These are phyloP conservation scores for Heterochromis multidens DNA, from an alignment of 2,113 vertebrate species.

Conservation along the genomic window DNA sequence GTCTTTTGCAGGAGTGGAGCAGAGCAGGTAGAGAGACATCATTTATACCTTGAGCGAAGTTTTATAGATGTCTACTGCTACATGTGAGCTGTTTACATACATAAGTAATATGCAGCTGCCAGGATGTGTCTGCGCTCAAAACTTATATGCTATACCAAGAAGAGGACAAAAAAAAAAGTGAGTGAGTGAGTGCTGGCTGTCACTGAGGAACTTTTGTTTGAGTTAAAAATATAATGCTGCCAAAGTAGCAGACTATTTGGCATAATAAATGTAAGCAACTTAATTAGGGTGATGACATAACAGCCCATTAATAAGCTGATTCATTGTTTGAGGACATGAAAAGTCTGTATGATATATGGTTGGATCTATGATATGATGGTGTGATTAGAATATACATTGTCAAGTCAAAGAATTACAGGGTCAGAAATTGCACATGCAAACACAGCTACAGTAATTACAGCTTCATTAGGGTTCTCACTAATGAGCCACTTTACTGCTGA, in stretches of 20 bases:
- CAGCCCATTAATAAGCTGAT: background rate
- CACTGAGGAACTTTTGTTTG: background rate
- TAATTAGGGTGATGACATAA: slow-evolving; percentile 19
- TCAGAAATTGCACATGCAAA: background rate
- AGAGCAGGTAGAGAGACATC: background rate
- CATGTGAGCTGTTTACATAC: slow-evolving; percentile 22
- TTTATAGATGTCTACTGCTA: slow-evolving; percentile 44
- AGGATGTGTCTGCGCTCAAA: slow-evolving; percentile 4
- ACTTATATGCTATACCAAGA: background rate
- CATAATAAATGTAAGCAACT: background rate
- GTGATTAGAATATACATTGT: slow-evolving; percentile 1
- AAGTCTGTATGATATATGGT: background rate
- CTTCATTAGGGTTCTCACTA: slow-evolving; percentile 24
- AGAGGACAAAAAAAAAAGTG: background rate
- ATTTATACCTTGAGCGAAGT: slow-evolving; percentile 40
- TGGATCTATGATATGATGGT: background rate
- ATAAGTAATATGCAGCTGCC: slow-evolving; percentile 14
- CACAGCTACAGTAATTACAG: background rate
- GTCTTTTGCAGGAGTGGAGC: slow-evolving; percentile 7
- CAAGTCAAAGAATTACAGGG: slow-evolving; percentile 1
- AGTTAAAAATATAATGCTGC: background rate
- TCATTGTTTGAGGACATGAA: background rate
- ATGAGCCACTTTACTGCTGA: slow-evolving; percentile 16
- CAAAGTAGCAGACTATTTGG: background rate
- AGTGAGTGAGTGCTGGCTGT: background rate